These are phyloP conservation scores for Malurus leucopterus DNA, from an alignment of 2,797 vertebrate genomes.

Conservation along the genomic window DNA sequence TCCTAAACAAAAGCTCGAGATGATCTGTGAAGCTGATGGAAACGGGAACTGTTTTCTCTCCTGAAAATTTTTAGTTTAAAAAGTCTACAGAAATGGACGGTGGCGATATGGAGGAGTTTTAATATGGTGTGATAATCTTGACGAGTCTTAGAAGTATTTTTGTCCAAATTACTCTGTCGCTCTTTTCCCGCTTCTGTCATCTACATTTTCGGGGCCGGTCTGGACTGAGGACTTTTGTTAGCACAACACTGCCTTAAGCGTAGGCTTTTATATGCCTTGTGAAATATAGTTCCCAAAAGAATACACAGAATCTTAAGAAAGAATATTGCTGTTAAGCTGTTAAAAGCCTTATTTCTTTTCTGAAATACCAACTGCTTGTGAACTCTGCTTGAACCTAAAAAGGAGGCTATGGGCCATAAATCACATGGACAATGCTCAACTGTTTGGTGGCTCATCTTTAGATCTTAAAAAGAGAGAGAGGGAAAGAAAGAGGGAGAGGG, in stretches of 20 bases:
- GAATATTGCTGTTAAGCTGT: constrained; percentile 67
- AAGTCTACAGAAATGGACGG: background rate
- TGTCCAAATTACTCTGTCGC: background rate
- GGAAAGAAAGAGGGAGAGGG: constrained; percentile 2
- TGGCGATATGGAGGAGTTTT: background rate
- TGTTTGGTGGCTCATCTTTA: constrained; percentile 82
- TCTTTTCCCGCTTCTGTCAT: background rate
- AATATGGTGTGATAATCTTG: background rate
- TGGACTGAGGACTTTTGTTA: constrained; percentile 25
- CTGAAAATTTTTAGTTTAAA: background rate
- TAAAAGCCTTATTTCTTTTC: constrained; percentile 73
- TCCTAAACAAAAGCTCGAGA: constrained; percentile 25
- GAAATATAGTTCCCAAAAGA: constrained; percentile 55
- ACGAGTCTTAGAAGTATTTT: constrained; percentile 21
- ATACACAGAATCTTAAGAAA: constrained; percentile 55
- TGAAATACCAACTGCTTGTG: constrained; percentile 79
- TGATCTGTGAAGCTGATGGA: background rate
- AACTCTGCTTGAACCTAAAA: constrained; percentile 86
- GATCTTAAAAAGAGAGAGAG: constrained; percentile 60
- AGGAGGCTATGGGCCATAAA: constrained; percentile 81
- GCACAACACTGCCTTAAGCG: constrained; percentile 8
- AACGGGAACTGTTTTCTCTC: background rate
- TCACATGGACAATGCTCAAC: constrained; percentile 84
- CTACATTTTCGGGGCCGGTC: background rate
- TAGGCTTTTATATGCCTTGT: constrained; percentile 34